phyloP scores from a whole-genome alignment of 2,113 vertebrate genomes.

The Gambusia holbrooki region DNA sequence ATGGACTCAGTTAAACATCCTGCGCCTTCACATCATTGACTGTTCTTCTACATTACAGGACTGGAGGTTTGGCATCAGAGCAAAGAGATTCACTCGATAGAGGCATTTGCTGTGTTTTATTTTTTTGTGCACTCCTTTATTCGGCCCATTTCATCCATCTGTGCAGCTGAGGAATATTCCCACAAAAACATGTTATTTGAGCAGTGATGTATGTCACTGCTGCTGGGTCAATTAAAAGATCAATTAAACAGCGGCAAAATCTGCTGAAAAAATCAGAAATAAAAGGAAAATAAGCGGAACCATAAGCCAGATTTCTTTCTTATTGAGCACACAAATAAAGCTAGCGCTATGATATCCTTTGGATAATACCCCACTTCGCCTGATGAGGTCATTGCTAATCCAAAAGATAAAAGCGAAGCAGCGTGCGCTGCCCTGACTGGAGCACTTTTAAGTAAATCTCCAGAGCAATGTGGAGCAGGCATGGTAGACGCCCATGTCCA shows the following conservation, averaged over 20 bases:
- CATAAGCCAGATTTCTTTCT: neutral
- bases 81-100: constrained; percentile 58
- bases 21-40: constrained; percentile 57
- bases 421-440: constrained; percentile 3
- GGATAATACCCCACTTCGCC: constrained; percentile 34
- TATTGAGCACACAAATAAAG: neutral
- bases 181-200: constrained; percentile 78
- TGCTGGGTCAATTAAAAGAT: constrained; percentile 47
- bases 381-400: constrained; percentile 44
- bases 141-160: constrained; percentile 68
- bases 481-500: constrained; percentile 48
- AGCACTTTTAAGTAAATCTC: constrained; percentile 39
- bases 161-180: constrained; percentile 69
- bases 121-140: constrained; percentile 66
- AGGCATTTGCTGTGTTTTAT: constrained; percentile 56
- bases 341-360: constrained; percentile 16
- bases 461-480: constrained; percentile 32
- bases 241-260: constrained; percentile 17
- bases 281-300: neutral
- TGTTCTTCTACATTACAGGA: constrained; percentile 58
- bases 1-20: constrained; percentile 36
- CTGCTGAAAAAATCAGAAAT: constrained; percentile 24
- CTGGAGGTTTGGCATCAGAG: constrained; percentile 73
- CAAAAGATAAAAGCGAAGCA: constrained; percentile 24
- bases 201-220: constrained; percentile 76